Base-by-base conservation (phyloP, 1,140 invertebrate genomes). In the Brachionus paranguensis region DNA sequence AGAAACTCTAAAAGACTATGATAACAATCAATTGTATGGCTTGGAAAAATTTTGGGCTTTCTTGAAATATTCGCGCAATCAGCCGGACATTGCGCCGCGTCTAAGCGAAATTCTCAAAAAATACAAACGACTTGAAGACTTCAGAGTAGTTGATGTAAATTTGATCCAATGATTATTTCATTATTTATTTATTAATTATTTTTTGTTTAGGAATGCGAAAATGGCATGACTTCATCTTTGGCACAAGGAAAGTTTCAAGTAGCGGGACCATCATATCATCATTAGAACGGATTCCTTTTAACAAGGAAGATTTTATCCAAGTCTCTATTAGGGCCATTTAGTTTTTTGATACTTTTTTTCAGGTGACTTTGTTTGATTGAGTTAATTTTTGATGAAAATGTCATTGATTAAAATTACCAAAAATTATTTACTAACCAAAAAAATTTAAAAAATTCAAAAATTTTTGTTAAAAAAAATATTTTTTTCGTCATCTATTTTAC, bases 41-140 rank as follows among this genome's bases (percentile, higher is more conserved):
- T 90, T 99, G 65, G 97, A 99, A 90, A 99, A 99, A 89, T 99
- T 99, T 90, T 98, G 96, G 95, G 96, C 96, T 55, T 99, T 98
- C 91, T 90, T 97, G 6, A 98, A 98, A 89, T 90, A 90, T 86
- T 90, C 87, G 7, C 79, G 87, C 17, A 86, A 86, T 68, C 86
- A 87, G 79, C 81, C 83, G 11, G 92, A 94, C 83, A 93, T 98
- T 24, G 92, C 95, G 86, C 91, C 93, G 5, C 93, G 93, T 86
- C 90, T 99, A 53, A 91, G 93, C 84, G 93, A 93, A 68, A 93
- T 94, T 88, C 89, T 99, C 53, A 92, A 92, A 41, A 95, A 94
- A 87, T 99, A 96, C 89, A 96, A 97, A 88, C 95, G 92, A 84
- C 93, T 98, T 84, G 95, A 98, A 90, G 96, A 99, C 89, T 99